phyloP scores from a whole-genome alignment of 2,888 invertebrate species.

The Dynastes grantii region DNA sequence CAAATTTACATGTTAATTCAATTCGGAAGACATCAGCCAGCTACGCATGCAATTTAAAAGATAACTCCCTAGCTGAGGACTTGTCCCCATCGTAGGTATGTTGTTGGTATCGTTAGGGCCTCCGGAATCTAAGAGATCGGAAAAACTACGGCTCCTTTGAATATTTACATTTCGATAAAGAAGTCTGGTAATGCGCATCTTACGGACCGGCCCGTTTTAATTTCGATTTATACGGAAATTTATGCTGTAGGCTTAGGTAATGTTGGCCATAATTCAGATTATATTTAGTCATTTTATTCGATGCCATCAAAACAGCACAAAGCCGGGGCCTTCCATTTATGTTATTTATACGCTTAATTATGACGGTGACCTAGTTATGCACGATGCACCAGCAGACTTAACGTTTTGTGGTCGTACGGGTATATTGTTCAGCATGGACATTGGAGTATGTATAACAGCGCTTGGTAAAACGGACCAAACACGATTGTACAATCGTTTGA shows the following conservation, averaged over 20 bases:
- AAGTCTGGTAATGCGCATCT: neutral
- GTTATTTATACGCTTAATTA: slow-evolving; percentile 18
- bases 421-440: too few species aligned
- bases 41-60: neutral
- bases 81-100: neutral
- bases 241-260: slow-evolving; percentile 22
- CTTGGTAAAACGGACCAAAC: too few species aligned
- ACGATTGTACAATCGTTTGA: too few species aligned
- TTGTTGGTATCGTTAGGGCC: neutral
- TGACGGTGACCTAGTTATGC: neutral
- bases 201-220: neutral
- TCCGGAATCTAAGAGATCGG: slow-evolving; percentile 1
- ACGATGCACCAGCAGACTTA: neutral
- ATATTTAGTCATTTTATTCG: slow-evolving; percentile 32
- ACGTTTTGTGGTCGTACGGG: too few species aligned
- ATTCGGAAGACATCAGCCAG: neutral
- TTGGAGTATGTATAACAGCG: too few species aligned
- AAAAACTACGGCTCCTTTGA: neutral
- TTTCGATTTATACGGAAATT: slow-evolving; percentile 33
- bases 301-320: slow-evolving; percentile 31
- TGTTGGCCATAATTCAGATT: slow-evolving; percentile 20
- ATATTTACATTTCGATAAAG: slow-evolving; percentile 5
- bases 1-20: slow-evolving; percentile 9
- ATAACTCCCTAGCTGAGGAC: neutral
- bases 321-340: neutral